These are phyloP conservation scores for Bilobella aurantiaca DNA, from an alignment of 1,140 invertebrate genomes.

Conservation along the genomic window DNA sequence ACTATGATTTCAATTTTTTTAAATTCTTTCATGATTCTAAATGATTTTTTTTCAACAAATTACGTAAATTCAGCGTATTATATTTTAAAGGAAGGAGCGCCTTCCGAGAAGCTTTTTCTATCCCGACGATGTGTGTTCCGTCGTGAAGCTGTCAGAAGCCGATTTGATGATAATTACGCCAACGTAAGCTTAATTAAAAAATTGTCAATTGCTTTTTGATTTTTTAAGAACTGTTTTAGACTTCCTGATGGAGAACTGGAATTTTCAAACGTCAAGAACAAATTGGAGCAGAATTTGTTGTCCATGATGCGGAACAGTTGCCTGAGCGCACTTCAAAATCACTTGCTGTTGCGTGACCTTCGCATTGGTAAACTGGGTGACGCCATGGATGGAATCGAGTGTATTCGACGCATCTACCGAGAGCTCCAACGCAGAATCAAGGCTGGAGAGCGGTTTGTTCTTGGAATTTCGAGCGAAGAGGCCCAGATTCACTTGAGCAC, in stretches of 20 bases:
- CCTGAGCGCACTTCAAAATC: conserved; percentile 22
- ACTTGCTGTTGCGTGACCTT: conserved; percentile 24
- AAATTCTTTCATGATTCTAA: too few species aligned
- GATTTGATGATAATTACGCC: conserved; percentile 21
- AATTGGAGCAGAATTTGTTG: conserved; percentile 19
- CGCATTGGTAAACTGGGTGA: conserved; percentile 25
- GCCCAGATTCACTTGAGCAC: conserved; percentile 8
- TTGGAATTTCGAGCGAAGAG: conserved; percentile 6
- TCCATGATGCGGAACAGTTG: conserved; percentile 25
- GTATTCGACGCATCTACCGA: conserved; percentile 22
- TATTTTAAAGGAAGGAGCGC: conserved; percentile 20
- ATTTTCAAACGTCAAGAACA: conserved; percentile 8
- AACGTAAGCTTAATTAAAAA: conserved; percentile 21
- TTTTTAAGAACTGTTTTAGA: not conserved
- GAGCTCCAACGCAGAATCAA: conserved; percentile 16
- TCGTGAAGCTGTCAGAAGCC: conserved; percentile 8
- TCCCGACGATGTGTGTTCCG: conserved; percentile 26
- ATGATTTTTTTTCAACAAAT: too few species aligned
- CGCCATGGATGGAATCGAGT: conserved; percentile 15
- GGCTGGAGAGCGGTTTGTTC: conserved; percentile 11
- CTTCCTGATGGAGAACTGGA: conserved; percentile 12
- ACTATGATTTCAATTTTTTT: too few species aligned
- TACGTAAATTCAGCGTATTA: too few species aligned
- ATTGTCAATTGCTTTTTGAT: not conserved
- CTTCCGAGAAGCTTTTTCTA: conserved; percentile 29